Conservation (phyloP, 2,888 invertebrate species). For the Ichneumon xanthorius region DNA sequence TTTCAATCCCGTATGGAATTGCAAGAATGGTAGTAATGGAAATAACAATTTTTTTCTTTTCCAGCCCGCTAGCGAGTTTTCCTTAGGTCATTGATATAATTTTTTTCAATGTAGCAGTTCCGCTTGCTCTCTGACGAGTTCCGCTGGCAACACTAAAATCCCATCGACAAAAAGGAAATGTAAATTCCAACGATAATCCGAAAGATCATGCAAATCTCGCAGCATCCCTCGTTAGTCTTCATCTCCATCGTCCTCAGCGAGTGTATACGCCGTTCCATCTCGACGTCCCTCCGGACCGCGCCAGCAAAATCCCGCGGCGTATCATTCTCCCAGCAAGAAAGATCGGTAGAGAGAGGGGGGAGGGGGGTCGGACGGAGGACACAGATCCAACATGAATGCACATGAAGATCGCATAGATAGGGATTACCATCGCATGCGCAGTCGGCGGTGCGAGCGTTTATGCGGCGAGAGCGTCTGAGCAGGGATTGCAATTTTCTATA, state of each 20-base stretch:
- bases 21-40: no score
- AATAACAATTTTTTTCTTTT: no score
- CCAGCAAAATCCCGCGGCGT: slow-evolving; percentile 32
- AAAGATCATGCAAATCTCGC: slow-evolving; percentile 17
- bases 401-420: slow-evolving; percentile 6
- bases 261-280: not conserved
- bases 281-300: slow-evolving; percentile 38
- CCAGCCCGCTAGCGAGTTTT: no score
- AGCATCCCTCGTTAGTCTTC: slow-evolving; percentile 49
- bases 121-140: no score
- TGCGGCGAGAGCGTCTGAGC: slow-evolving; percentile 11
- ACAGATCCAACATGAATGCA: slow-evolving; percentile 1
- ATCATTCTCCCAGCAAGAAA: slow-evolving; percentile 7
- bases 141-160: not conserved
- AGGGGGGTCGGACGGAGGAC: not conserved
- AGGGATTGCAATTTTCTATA: slow-evolving; percentile 37
- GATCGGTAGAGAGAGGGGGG: not conserved
- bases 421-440: slow-evolving; percentile 13
- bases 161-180: not conserved
- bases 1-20: no score
- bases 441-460: slow-evolving; percentile 14
- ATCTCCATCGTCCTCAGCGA: slow-evolving; percentile 24
- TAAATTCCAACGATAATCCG: slow-evolving; percentile 10
- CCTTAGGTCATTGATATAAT: no score
- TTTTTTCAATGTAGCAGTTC: no score